These are phyloP conservation scores for Drosophila nasuta DNA, from an alignment of 1,140 invertebrate genomes.

Conservation along the genomic window DNA sequence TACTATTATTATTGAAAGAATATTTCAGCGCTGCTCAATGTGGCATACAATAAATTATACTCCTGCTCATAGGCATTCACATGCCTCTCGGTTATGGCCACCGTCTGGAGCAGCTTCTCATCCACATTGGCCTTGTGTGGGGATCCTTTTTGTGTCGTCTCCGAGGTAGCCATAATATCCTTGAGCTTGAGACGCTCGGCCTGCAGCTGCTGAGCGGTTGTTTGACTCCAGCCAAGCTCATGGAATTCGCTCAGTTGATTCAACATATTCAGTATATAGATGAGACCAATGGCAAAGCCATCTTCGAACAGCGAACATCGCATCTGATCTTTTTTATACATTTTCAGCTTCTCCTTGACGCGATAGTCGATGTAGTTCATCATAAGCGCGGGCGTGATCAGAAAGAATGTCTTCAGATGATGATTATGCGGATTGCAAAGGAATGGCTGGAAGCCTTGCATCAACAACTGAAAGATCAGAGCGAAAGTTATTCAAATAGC, in stretches of 20 bases:
- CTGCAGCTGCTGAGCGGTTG: slow-evolving; percentile 91
- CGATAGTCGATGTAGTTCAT: slow-evolving; percentile 98
- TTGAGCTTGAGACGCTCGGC: slow-evolving; percentile 87
- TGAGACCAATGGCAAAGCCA: slow-evolving; percentile 97
- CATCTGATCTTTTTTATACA: slow-evolving; percentile 90
- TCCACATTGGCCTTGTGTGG: slow-evolving; percentile 86
- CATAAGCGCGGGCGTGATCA: slow-evolving; percentile 97
- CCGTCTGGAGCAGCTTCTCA: slow-evolving; percentile 96
- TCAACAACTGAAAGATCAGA: slow-evolving; percentile 88
- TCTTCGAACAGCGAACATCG: slow-evolving; percentile 96
- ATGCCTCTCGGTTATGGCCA: slow-evolving; percentile 95
- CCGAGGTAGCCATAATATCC: slow-evolving; percentile 84
- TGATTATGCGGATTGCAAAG: slow-evolving; percentile 94
- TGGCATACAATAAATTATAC: slow-evolving; percentile 96
- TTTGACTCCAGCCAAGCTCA: slow-evolving; percentile 97
- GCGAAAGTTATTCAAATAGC: not conserved
- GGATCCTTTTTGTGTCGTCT: slow-evolving; percentile 22
- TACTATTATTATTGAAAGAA: slow-evolving; percentile 90
- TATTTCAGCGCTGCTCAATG: slow-evolving; percentile 96
- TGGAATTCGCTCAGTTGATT: slow-evolving; percentile 94
- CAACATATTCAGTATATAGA: slow-evolving; percentile 90
- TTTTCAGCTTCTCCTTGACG: slow-evolving; percentile 96
- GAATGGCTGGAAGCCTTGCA: slow-evolving; percentile 96
- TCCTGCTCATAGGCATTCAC: slow-evolving; percentile 92
- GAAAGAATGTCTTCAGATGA: slow-evolving; percentile 97